Percentiles rank a stretch among this genome's conserved stretches.
Evolutionary conservation across 2,113 vertebrate genomes (phyloP).

Genomic region (Austrofundulus limnaeus): DNA sequence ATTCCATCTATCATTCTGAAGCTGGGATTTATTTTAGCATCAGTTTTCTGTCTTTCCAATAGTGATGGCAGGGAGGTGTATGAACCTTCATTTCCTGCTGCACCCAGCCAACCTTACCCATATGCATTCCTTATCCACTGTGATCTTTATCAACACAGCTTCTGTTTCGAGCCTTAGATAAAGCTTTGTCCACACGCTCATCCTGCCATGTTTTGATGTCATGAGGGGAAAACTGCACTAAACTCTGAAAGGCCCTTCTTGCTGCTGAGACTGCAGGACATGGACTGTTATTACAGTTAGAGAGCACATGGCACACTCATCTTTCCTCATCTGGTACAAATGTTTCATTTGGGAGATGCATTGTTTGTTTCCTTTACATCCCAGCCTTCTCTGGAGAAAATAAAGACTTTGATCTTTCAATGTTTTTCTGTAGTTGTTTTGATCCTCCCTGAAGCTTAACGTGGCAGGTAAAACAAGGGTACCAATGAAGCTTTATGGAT

Average conservation of each 20-base stretch:
- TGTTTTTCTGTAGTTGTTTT: not conserved
- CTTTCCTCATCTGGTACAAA: conserved; percentile 89
- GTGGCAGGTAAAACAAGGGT: too few species aligned
- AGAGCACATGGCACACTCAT: conserved; percentile 84
- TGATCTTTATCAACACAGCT: conserved; percentile 67
- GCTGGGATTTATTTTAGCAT: conserved; percentile 31
- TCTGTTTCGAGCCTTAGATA: conserved; percentile 53
- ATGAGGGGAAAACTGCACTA: conserved; percentile 60
- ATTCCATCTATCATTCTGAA: conserved; percentile 42
- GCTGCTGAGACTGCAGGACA: conserved; percentile 81
- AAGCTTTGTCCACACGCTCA: not conserved
- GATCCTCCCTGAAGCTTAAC: not conserved
- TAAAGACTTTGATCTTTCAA: conserved; percentile 71
- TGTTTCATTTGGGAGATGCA: conserved; percentile 79
- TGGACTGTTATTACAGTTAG: conserved; percentile 48
- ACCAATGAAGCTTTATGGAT: too few species aligned
- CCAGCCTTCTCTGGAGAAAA: conserved; percentile 79
- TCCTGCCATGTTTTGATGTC: not conserved
- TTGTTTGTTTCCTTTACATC: conserved; percentile 76
- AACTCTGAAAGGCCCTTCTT: conserved; percentile 81
- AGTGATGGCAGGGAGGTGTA: conserved; percentile 61
- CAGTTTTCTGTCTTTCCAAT: conserved; percentile 25
- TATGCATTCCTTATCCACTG: conserved; percentile 90
- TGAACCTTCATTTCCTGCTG: conserved; percentile 65
- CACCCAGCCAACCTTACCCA: conserved; percentile 82